Evolutionary conservation across 2,797 vertebrate genomes (phyloP).

Genomic region (Alcedo atthis): DNA sequence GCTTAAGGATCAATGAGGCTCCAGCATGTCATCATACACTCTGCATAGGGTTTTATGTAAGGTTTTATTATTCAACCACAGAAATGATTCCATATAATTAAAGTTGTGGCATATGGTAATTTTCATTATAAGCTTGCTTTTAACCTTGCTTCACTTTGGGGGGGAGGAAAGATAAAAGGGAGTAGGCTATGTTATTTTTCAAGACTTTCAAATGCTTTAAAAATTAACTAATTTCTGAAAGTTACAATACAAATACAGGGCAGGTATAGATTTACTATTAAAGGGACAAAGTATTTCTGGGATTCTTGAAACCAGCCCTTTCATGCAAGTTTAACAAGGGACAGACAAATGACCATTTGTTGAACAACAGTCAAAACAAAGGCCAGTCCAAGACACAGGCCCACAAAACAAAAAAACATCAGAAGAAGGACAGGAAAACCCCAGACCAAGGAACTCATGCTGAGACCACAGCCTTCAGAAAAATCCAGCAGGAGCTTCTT

Average conservation of each 20-base stretch:
- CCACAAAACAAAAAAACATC: not conserved
- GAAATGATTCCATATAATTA: slow-evolving; percentile 10
- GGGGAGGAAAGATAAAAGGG: not conserved
- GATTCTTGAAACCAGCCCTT: not conserved
- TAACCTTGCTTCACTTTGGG: not conserved
- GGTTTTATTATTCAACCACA: slow-evolving; percentile 20
- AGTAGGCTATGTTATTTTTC: not conserved
- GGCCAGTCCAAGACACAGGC: not conserved
- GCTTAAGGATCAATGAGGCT: not conserved
- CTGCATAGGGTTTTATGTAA: slow-evolving; percentile 2
- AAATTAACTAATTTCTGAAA: not conserved
- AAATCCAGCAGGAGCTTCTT: slow-evolving; percentile 30
- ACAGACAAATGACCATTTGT: not conserved
- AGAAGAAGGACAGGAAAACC: slow-evolving; percentile 21
- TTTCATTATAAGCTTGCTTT: slow-evolving; percentile 14
- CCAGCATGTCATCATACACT: not conserved
- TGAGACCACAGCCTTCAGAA: not conserved
- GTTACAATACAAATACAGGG: not conserved
- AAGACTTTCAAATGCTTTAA: not conserved
- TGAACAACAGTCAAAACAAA: slow-evolving; percentile 15
- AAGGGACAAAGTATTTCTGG: not conserved
- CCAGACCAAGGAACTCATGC: not conserved
- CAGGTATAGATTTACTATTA: not conserved
- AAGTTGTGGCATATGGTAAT: not conserved
- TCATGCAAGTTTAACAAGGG: not conserved